Base-by-base conservation (phyloP, 1,140 invertebrate species). In the Drosophila santomea region DNA sequence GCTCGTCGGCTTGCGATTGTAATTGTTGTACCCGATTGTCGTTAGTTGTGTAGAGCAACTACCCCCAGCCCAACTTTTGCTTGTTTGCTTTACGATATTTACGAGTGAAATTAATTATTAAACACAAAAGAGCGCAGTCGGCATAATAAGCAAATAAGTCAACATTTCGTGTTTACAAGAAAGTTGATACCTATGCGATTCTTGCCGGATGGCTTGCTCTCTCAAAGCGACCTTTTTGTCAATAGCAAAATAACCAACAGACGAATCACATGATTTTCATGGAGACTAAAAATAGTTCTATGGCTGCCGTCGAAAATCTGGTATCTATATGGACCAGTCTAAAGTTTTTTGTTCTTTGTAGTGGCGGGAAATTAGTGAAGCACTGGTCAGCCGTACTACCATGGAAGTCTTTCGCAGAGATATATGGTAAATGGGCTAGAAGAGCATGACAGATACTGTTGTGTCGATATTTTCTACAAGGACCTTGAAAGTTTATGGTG, bases 61-160 rank as follows among this genome's bases (percentile, higher is more conserved):
- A 15, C n/a, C 12, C 23, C 25, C 35, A 4, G 2, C 15, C 8
- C 15, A 44, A 44, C 35, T 39, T 12, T 15, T 62, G 32, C 47
- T 43, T 80, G 72, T 80, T 84, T 79, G 62, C 51, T 57, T 67
- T 48, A 79, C 61, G 67, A 76, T 50, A 58, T 57, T 83, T 84
- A 63, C 66, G 64, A 84, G 56, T 35, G 44, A 64, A 74, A 78
- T 78, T 63, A 82, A 82, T 80, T 80, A 80, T 85, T 73, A 80
- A 78, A 76, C 41, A 61, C 67, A 54, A 43, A 20, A 35, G 38
- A 20, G 60, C 15, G 10, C 41, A 55, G 20, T 25, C 68, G 25
- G 48, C 17, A 17, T 17, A 38, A 51, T 48, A 63, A 57, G 20
- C 25, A 63, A 63, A 32, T 14, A 45, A n/a, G 20, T 4, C n/a